A percentile compares a stretch with the other conserved stretches of the same genome.
Evolutionary conservation across 2,888 invertebrate genomes (phyloP).

Genomic region (Dynastes maya): DNA sequence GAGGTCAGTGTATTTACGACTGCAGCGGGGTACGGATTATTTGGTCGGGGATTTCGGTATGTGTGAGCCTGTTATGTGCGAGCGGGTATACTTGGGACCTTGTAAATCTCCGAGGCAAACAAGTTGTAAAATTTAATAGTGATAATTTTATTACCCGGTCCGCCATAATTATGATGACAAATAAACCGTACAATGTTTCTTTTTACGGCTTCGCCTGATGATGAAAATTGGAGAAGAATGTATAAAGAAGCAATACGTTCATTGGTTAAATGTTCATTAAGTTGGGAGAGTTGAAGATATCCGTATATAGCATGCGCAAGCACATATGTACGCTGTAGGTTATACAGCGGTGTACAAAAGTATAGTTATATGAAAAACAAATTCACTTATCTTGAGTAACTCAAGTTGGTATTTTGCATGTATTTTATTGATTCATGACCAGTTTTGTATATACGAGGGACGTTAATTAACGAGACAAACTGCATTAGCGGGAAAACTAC

Average conservation of each 20-base stretch:
- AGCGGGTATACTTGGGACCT: background rate
- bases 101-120: constrained; percentile 42
- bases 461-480: too few relatives aligned
- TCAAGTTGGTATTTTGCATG: too few relatives aligned
- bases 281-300: background rate
- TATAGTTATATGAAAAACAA: too few relatives aligned
- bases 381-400: too few relatives aligned
- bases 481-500: too few relatives aligned
- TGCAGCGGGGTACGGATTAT: too few relatives aligned
- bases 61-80: background rate
- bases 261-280: background rate
- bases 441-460: too few relatives aligned
- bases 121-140: constrained; percentile 45
- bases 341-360: too few relatives aligned
- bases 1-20: too few relatives aligned
- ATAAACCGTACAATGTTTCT: constrained; percentile 31
- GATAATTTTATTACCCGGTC: constrained; percentile 41
- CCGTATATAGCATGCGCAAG: background rate
- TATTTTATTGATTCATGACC: too few relatives aligned
- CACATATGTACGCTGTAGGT: too few relatives aligned
- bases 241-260: background rate
- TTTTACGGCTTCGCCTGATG: constrained; percentile 6
- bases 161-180: constrained; percentile 34
- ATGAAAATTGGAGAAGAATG: constrained; percentile 15
- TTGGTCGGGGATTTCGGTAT: too few relatives aligned